These are phyloP conservation scores for Myodes glareolus DNA, from an alignment of 2,113 vertebrate genomes.

Conservation along the genomic window DNA sequence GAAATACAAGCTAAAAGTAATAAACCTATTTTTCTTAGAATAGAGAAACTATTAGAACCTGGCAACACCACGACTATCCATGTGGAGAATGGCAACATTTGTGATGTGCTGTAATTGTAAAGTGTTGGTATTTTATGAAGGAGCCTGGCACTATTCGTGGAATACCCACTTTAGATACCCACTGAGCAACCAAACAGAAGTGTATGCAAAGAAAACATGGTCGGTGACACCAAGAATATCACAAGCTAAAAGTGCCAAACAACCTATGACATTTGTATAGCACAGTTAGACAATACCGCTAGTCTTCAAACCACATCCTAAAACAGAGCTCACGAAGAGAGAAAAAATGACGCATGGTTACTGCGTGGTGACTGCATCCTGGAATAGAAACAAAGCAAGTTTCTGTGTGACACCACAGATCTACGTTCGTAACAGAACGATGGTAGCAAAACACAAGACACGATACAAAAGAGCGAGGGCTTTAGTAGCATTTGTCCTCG, in stretches of 20 bases:
- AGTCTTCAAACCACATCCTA: neutral
- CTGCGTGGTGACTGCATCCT: neutral
- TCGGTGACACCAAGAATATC: neutral
- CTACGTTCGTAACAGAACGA: neutral
- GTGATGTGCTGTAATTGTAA: neutral
- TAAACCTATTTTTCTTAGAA: neutral
- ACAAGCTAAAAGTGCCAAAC: conserved; percentile 48
- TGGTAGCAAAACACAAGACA: neutral
- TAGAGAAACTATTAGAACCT: conserved; percentile 12
- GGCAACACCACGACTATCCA: neutral
- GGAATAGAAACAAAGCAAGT: neutral
- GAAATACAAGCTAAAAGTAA: conserved; percentile 26
- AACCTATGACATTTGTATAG: neutral
- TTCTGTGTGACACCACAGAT: conserved; percentile 11
- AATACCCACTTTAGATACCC: neutral
- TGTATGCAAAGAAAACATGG: neutral
- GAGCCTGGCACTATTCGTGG: neutral
- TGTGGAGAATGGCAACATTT: conserved; percentile 32
- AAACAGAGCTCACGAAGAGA: neutral
- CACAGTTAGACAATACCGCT: neutral
- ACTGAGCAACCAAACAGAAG: neutral
- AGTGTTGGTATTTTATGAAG: neutral
- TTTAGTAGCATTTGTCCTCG: neutral
- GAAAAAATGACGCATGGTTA: neutral
- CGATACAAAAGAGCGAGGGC: neutral